Base-by-base conservation (phyloP, 2,888 invertebrate genomes). In the Epinotia nisella region DNA sequence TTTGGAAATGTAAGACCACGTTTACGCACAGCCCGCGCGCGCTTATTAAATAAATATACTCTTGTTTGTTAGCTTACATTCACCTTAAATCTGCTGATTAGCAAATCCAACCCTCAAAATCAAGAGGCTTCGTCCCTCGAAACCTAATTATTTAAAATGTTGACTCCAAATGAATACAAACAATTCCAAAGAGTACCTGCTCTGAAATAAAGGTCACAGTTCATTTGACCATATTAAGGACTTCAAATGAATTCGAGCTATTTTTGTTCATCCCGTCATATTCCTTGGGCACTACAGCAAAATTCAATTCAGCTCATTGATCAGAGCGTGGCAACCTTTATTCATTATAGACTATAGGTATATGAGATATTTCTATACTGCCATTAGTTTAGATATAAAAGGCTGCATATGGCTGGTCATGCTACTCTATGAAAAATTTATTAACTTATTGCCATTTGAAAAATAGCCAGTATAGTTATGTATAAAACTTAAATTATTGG, bases 221-320 rank as follows among this genome's bases (percentile, higher is more conserved):
- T 35, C 35, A 62, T 1, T 49, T 45, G 10, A 45, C 10, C n/a
- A 62, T 56, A 53, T 70, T 55, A 24, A 24, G 24, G 5, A 53
- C 24, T 61, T 19, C 39, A 24, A 62, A 55, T 70, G 41, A 70
- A 62, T 70, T 41, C 21, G 17, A 17, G 55, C 39, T 70, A 55
- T 55, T 61, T 45, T 45, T 19, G 60, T 55, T 10, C 41, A 21
- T 15, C 9, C 35, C 53, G 11, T 17, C n/a, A 45, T 13, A 41
- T 49, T 49, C 56, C 24, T 19, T 45, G 21, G 24, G 21, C 49
- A 24, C 5, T 24, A 49, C 15, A 49, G 9, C 21, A 7, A 45
- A 45, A 61, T 45, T 45, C 2, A 21, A 39, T 13, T 19, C 19
- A 19, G 17, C 13, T 19, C 5, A 41, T 10, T 19, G 21, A 19